Percentiles rank a stretch among this genome's conserved stretches.
Conservation (phyloP, 2,797 vertebrate genomes). For the Falco biarmicus region DNA sequence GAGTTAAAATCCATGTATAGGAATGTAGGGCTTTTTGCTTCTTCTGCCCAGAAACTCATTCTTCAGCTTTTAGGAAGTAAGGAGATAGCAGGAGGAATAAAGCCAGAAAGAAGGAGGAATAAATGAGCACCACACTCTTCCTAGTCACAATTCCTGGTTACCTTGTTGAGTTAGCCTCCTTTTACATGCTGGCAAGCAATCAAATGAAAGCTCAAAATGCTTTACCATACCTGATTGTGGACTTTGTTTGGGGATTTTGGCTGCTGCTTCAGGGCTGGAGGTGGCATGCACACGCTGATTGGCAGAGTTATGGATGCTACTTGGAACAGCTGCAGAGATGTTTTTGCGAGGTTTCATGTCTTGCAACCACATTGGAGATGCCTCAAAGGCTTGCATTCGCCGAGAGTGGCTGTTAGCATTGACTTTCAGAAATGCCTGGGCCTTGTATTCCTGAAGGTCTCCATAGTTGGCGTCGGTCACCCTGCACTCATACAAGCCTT, state of each 20-base stretch:
- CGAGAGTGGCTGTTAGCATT: slow-evolving; percentile 85
- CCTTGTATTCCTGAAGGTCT: slow-evolving; percentile 93
- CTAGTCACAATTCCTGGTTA: slow-evolving; percentile 44
- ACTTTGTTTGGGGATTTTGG: slow-evolving; percentile 91
- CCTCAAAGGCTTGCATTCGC: slow-evolving; percentile 88
- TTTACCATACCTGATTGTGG: slow-evolving; percentile 90
- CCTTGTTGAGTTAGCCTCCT: slow-evolving; percentile 32
- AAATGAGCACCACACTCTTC: slow-evolving; percentile 11
- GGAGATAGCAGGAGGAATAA: not conserved
- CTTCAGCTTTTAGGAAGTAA: slow-evolving; percentile 13
- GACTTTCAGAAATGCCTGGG: slow-evolving; percentile 91
- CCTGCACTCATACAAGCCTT: slow-evolving; percentile 93
- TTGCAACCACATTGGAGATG: slow-evolving; percentile 91
- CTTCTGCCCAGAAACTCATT: slow-evolving; percentile 14
- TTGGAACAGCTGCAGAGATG: slow-evolving; percentile 79
- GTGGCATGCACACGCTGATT: slow-evolving; percentile 85
- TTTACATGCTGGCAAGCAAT: slow-evolving; percentile 49
- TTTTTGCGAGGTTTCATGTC: slow-evolving; percentile 91
- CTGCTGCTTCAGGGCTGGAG: slow-evolving; percentile 87
- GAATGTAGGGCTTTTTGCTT: not conserved
- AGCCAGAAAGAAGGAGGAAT: slow-evolving; percentile 1
- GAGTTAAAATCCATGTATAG: not conserved
- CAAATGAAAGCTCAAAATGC: slow-evolving; percentile 74
- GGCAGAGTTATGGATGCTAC: slow-evolving; percentile 83
- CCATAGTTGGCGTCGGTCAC: slow-evolving; percentile 94